Conservation (phyloP, 2,888 invertebrate species). For the Beris morrisii region DNA sequence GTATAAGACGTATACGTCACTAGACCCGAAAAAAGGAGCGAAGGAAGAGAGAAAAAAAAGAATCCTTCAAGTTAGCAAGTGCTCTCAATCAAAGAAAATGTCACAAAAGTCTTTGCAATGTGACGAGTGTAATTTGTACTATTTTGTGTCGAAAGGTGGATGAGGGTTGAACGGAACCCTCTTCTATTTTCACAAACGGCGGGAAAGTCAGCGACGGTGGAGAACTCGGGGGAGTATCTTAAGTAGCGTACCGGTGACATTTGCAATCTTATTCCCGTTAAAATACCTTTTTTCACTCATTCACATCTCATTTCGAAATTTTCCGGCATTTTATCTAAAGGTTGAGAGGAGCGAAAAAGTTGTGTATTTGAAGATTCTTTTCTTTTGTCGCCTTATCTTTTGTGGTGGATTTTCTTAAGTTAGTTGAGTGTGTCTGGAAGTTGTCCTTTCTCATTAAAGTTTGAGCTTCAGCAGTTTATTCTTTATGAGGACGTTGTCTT, state of each 20-base stretch:
- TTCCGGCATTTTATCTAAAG: constrained; percentile 24
- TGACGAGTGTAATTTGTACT: constrained; percentile 26
- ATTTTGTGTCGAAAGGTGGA: constrained; percentile 6
- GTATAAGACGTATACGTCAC: background rate
- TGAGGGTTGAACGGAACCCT: background rate
- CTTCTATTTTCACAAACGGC: background rate
- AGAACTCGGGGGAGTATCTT: constrained; percentile 7
- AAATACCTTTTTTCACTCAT: constrained; percentile 32
- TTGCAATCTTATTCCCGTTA: constrained; percentile 37
- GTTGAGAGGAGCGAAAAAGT: background rate
- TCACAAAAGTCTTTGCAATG: constrained; percentile 7
- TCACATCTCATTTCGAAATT: constrained; percentile 15
- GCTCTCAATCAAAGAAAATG: constrained; percentile 28
- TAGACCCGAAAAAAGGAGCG: background rate
- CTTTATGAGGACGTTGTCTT: no score
- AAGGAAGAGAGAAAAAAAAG: background rate
- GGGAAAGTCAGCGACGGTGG: background rate
- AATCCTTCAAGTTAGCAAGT: constrained; percentile 12
- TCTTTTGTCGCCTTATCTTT: no score
- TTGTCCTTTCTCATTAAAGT: constrained; percentile 16
- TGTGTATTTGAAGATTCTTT: no score
- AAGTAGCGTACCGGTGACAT: constrained; percentile 33
- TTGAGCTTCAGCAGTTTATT: background rate
- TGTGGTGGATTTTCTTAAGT: no score
- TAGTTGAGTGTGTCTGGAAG: no score